Base-by-base conservation (phyloP, 2,797 vertebrate species). In the Gephyroberyx darwinii region DNA sequence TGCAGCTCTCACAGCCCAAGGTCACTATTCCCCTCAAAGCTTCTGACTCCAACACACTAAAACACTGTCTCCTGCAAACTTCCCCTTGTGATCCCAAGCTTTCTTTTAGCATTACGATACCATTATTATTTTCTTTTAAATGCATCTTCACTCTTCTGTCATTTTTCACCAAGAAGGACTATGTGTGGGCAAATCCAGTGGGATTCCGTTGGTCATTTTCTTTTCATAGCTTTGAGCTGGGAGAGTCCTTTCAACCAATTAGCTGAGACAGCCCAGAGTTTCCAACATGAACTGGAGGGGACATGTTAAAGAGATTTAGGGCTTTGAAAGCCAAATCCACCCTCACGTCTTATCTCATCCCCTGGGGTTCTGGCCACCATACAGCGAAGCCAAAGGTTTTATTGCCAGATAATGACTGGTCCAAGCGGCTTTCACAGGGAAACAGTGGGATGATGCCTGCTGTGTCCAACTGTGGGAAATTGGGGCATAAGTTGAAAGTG, bases 261-360 rank as follows among this genome's bases (percentile, higher is more conserved):
- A 89, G 84, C 81, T 78, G 81, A 41, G 80, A 78, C 65, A 73
- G 82, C 81, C 8, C 75, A 77, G 74, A 70, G 76, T 72, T 60
- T 75, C 82, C 69, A 61, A 71, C 75, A 69, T 60, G 78, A 83
- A 75, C 80, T 10, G 55, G 56, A n/a, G 71, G 83, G 80, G 84
- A 76, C 84, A 74, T 86, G 86, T 86, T 79, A 87, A 88, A 86
- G 86, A 88, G 84, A 88, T 90, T 88, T 86, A 71, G 73, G 80
- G 82, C 82, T 89, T 81, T 86, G 55, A 84, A 78, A 80, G 75
- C 66, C 85, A 84, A 88, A 90, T 88, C 87, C 84, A 76, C 81
- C 82, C 82, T 78, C 72, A 33, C 31, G 70, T 83, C 84, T 86
- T 85, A 86, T 85, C 86, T 80, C 69, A 17, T 72, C 77, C 86